Base-by-base conservation (phyloP, 1,140 invertebrate species). In the Drosophila micromelanica region DNA sequence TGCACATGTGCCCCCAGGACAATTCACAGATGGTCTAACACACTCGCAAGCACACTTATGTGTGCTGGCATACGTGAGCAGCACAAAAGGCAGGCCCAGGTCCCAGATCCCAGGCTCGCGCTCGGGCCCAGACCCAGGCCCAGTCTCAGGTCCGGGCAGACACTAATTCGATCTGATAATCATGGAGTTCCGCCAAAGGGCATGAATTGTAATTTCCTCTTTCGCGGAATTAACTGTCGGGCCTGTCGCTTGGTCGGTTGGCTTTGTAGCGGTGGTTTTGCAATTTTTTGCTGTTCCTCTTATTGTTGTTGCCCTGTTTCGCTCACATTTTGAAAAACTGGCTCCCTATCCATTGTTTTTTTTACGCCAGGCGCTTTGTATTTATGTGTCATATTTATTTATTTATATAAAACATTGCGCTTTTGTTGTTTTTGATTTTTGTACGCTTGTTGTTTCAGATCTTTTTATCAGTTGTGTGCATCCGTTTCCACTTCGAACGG, bases 91-190 rank as follows among this genome's bases (percentile, higher is more conserved):
- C 27, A 48, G 32, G 54, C n/a, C 23, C 11, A 46, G 40, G 37
- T 6, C 13, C 15, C 45, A 68, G 55, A 59, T 51, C 64, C 35
- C 57, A 70, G 49, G 37, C 64, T 15, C 43, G 40, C n/a, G 15
- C 35, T 20, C 55, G 38, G 37, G 20, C 35, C 37, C 40, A 23
- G 38, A n/a, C 20, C 5, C 15, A 23, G 32, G 9, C 9, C 3
- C 64, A 59, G 45, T 68, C 32, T 56, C 63, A 63, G 72, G 76
- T 65, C 62, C 79, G 46, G 74, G 70, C 90, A 80, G 79, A 91
- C 90, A 89, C 90, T 91, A 91, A 91, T 91, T 91, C 90, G 90
- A 91, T 91, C 86, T 78, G 90, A 91, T 91, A 91, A 91, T 91
- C 80, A 90, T 89, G 87, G 80, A 87, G 71, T 78, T 67, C 81